These are phyloP conservation scores for Falco columbarius DNA, from an alignment of 2,797 vertebrate species.

Conservation along the genomic window DNA sequence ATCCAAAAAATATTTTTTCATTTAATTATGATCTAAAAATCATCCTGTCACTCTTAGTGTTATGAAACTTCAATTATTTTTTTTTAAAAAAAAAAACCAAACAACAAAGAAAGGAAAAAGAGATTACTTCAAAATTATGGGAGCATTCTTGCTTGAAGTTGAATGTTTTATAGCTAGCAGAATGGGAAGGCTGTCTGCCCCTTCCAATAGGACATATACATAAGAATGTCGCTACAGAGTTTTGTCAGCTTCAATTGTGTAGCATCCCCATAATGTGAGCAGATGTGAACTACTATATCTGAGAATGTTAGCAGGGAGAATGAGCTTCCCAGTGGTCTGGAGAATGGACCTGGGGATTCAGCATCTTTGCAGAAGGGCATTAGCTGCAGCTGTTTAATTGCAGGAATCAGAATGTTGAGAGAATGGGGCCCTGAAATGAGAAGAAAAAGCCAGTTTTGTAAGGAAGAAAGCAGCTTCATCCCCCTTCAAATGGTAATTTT, in stretches of 20 bases:
- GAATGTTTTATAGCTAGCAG: neutral
- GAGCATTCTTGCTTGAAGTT: neutral
- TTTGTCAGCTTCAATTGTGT: neutral
- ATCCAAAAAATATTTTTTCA: neutral
- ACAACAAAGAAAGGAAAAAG: neutral
- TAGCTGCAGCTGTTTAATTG: neutral
- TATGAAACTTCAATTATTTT: neutral
- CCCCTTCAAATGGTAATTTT: neutral
- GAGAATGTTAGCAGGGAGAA: neutral
- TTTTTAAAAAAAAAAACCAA: neutral
- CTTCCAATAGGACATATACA: rapidly evolving
- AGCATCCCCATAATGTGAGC: neutral
- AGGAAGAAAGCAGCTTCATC: neutral
- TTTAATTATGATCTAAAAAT: neutral
- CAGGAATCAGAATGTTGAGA: neutral
- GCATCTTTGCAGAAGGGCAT: neutral
- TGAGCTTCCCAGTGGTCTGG: neutral
- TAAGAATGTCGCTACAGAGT: neutral
- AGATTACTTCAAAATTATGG: neutral
- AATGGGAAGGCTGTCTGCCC: neutral
- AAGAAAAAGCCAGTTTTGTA: neutral
- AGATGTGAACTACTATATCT: neutral
- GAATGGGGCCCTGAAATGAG: neutral
- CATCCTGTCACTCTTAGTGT: neutral
- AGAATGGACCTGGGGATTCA: neutral